Evolutionary conservation across 2,888 invertebrate species (phyloP).

Genomic region (Eupithecia subumbrata): DNA sequence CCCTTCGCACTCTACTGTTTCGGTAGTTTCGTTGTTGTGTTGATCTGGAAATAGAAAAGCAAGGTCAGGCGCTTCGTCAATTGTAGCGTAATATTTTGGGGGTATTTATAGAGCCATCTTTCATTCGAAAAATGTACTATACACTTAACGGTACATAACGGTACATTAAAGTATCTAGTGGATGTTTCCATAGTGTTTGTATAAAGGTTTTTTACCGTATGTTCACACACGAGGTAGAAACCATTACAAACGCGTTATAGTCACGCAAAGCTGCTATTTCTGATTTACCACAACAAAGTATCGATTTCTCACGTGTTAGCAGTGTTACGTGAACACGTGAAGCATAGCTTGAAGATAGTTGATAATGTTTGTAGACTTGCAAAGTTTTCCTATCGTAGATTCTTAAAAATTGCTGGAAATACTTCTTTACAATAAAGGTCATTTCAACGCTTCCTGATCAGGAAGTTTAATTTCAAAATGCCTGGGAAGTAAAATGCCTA

Average conservation of each 20-base stretch:
- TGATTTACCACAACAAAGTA: slow-evolving; percentile 40
- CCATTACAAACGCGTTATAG: slow-evolving; percentile 31
- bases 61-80: slow-evolving; percentile 15
- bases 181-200: slow-evolving; percentile 6
- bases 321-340: slow-evolving; percentile 34
- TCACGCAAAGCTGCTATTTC: slow-evolving; percentile 37
- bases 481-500: too few species aligned
- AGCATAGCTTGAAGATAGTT: slow-evolving; percentile 24
- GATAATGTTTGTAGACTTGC: not conserved
- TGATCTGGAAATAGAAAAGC: slow-evolving; percentile 56
- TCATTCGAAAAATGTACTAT: not conserved
- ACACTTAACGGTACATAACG: not conserved
- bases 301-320: slow-evolving; percentile 44
- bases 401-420: not conserved
- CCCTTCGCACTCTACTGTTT: slow-evolving; percentile 53
- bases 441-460: too few species aligned
- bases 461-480: not conserved
- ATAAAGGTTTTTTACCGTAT: slow-evolving; percentile 11
- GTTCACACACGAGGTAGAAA: slow-evolving; percentile 24
- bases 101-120: not conserved
- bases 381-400: not conserved
- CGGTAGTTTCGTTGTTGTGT: slow-evolving; percentile 53
- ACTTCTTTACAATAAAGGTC: not conserved
- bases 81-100: not conserved
- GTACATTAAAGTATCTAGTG: not conserved